Evolutionary conservation across 2,797 vertebrate species (phyloP).

Genomic region (Silurus aristotelis): DNA sequence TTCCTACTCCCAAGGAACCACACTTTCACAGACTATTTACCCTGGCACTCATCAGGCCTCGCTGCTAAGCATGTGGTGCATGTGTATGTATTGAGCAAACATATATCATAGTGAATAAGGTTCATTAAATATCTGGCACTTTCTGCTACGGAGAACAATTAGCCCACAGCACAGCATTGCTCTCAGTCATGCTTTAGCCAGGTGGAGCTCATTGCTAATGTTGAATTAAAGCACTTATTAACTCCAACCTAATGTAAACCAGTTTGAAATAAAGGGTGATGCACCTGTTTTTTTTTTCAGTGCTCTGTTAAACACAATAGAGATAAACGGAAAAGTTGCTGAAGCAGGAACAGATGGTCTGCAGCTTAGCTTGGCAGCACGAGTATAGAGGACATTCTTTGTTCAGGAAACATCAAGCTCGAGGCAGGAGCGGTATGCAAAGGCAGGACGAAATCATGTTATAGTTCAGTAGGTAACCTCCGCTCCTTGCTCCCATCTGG

Average conservation of each 20-base stretch:
- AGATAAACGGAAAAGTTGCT: conserved; percentile 9
- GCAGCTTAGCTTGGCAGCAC: not conserved
- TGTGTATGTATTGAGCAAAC: conserved; percentile 46
- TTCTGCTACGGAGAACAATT: conserved; percentile 70
- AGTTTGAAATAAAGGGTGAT: conserved; percentile 15
- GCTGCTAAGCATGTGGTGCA: conserved; percentile 22
- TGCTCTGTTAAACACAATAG: conserved; percentile 22
- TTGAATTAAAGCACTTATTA: conserved; percentile 50
- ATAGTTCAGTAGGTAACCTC: conserved; percentile 12
- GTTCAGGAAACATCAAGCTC: not conserved
- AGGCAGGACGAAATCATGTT: not conserved
- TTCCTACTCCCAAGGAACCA: conserved; percentile 26
- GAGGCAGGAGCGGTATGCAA: not conserved
- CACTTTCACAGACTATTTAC: conserved; percentile 59
- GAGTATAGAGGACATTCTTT: not conserved
- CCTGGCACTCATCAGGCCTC: conserved; percentile 54
- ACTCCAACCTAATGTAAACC: conserved; percentile 26
- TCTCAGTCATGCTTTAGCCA: conserved; percentile 62
- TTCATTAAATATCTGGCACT: conserved; percentile 72
- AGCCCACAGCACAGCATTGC: conserved; percentile 60
- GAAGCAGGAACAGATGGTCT: conserved; percentile 39
- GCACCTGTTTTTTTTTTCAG: conserved; percentile 40
- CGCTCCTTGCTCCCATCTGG: not conserved
- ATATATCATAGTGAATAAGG: conserved; percentile 71
- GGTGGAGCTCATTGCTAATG: conserved; percentile 57